Evolutionary conservation across 2,888 invertebrate species (phyloP).

Genomic region (Strigamia maritima): DNA sequence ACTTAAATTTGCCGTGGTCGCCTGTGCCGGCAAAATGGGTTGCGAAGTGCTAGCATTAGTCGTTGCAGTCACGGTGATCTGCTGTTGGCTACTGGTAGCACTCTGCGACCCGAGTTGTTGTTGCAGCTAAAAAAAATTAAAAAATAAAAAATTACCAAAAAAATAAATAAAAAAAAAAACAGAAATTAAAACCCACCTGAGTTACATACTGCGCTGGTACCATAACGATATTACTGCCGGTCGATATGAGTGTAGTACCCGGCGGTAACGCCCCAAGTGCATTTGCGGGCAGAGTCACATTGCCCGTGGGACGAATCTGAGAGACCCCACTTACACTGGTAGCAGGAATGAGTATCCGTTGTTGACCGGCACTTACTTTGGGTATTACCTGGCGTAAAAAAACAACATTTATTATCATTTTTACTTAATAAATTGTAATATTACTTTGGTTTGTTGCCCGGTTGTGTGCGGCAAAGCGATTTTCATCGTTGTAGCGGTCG

Average conservation of each 20-base stretch:
- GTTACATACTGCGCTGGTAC: constrained; percentile 61
- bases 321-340: constrained; percentile 45
- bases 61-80: constrained; percentile 18
- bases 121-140: constrained; percentile 2
- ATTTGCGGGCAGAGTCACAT: constrained; percentile 48
- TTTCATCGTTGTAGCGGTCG: constrained; percentile 46
- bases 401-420: background rate
- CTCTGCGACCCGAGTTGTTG: constrained; percentile 34
- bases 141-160: background rate
- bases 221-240: constrained; percentile 58
- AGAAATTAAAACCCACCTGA: constrained; percentile 46
- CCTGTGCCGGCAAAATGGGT: background rate
- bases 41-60: constrained; percentile 33
- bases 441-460: constrained; percentile 9
- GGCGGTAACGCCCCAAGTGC: constrained; percentile 50
- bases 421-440: background rate
- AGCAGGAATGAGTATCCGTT: constrained; percentile 43
- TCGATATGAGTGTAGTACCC: constrained; percentile 49
- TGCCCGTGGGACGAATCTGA: constrained; percentile 48
- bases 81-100: constrained; percentile 1
- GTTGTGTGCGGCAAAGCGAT: constrained; percentile 48
- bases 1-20: background rate
- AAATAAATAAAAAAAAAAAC: background rate
- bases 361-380: constrained; percentile 41
- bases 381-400: constrained; percentile 45